Evolutionary conservation across 2,888 invertebrate genomes (phyloP).

Genomic region (Rutpela maculata): DNA sequence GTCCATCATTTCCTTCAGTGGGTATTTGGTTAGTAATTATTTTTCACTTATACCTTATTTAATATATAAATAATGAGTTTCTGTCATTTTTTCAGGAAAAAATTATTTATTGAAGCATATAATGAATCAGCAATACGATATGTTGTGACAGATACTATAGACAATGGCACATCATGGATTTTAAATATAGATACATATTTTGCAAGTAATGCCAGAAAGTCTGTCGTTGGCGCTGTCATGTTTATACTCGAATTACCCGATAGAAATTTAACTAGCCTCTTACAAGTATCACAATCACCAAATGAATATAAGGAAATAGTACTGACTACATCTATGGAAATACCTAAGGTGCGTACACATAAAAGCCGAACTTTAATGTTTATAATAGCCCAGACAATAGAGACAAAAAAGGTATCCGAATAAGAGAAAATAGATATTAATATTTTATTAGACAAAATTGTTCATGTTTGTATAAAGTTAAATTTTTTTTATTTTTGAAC

Average conservation of each 20-base stretch:
- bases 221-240: conserved; percentile 57
- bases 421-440: too few species aligned
- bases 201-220: conserved; percentile 57
- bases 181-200: conserved; percentile 73
- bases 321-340: conserved; percentile 26
- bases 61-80: neutral
- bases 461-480: too few species aligned
- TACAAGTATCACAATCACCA: conserved; percentile 4
- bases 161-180: conserved; percentile 70
- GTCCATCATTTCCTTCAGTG: conserved; percentile 93
- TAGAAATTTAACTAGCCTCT: conserved; percentile 30
- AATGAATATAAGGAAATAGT: conserved; percentile 68
- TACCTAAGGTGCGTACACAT: conserved; percentile 58
- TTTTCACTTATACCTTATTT: neutral
- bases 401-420: too few species aligned
- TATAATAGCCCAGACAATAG: too few species aligned
- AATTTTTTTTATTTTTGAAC: too few species aligned
- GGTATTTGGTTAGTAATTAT: conserved; percentile 87
- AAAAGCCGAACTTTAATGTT: too few species aligned
- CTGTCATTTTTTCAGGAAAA: conserved; percentile 77
- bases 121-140: conserved; percentile 80
- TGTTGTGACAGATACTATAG: conserved; percentile 73
- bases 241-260: conserved; percentile 46
- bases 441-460: too few species aligned
- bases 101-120: conserved; percentile 81